Conservation (phyloP, 1,140 invertebrate species). For the Pseudoatta argentina region DNA sequence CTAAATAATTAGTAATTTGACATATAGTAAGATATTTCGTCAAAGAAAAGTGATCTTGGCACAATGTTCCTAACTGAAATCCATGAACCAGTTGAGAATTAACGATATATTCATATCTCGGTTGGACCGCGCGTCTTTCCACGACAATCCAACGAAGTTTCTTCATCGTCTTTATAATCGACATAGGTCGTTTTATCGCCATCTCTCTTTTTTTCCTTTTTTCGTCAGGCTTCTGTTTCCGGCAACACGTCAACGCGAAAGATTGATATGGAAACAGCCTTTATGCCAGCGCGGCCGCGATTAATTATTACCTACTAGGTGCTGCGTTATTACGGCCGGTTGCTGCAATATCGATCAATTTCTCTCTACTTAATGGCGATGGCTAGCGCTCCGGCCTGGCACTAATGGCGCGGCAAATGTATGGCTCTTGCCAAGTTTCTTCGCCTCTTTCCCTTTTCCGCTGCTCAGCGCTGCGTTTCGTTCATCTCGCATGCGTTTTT, state of each 20-base stretch:
- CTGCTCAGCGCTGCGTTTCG: constrained; percentile 32
- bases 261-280: constrained; percentile 63
- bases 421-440: constrained; percentile 63
- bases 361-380: constrained; percentile 64
- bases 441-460: constrained; percentile 44
- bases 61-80: background rate
- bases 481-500: constrained; percentile 49
- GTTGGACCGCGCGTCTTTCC: constrained; percentile 9
- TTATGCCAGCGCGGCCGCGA: constrained; percentile 44
- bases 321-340: constrained; percentile 60
- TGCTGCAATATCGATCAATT: constrained; percentile 70
- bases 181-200: constrained; percentile 24
- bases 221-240: constrained; percentile 52
- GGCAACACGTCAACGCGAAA: constrained; percentile 64
- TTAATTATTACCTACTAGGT: constrained; percentile 66
- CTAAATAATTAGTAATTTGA: background rate
- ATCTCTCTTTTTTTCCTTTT: constrained; percentile 15
- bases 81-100: background rate
- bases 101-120: background rate
- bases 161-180: constrained; percentile 45
- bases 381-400: constrained; percentile 58
- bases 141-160: constrained; percentile 6
- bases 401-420: constrained; percentile 63
- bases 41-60: background rate
- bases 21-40: background rate